Conservation (phyloP, 2,797 vertebrate species). For the Mus minutoides region DNA sequence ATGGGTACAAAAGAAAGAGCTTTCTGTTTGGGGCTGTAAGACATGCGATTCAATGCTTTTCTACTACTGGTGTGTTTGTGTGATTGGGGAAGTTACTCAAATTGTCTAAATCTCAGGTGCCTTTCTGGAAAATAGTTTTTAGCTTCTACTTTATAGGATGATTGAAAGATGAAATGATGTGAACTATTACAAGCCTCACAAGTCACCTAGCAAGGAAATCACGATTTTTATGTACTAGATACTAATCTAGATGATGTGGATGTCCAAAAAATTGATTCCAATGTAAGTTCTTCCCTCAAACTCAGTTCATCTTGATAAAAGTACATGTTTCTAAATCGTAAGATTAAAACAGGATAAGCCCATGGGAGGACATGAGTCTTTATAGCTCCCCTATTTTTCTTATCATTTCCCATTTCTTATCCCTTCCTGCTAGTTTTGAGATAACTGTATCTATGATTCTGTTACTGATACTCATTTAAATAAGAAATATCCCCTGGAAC, state of each 20-base stretch:
- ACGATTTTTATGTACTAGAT: conserved; percentile 10
- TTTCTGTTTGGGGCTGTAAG: background rate
- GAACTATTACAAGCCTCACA: background rate
- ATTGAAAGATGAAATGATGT: conserved; percentile 23
- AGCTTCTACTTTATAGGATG: background rate
- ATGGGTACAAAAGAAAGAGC: background rate
- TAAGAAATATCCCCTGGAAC: background rate
- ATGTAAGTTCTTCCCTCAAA: background rate
- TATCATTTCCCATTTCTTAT: background rate
- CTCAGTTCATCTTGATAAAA: background rate
- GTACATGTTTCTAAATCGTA: background rate
- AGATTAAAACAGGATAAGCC: background rate
- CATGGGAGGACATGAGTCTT: background rate
- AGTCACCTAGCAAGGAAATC: conserved; percentile 23
- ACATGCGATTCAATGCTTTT: background rate
- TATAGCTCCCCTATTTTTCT: background rate
- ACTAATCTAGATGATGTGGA: background rate
- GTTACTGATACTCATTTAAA: background rate
- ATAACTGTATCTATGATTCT: background rate
- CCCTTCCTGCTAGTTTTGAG: background rate
- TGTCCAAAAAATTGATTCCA: conserved; percentile 10
- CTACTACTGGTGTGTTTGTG: background rate
- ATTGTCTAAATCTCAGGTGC: background rate
- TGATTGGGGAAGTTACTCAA: background rate
- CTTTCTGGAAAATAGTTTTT: conserved; percentile 47